Evolutionary conservation across 2,888 invertebrate genomes (phyloP), one percentile per base, ranked within the genome.

Genomic region (Spialia ferax): DNA sequence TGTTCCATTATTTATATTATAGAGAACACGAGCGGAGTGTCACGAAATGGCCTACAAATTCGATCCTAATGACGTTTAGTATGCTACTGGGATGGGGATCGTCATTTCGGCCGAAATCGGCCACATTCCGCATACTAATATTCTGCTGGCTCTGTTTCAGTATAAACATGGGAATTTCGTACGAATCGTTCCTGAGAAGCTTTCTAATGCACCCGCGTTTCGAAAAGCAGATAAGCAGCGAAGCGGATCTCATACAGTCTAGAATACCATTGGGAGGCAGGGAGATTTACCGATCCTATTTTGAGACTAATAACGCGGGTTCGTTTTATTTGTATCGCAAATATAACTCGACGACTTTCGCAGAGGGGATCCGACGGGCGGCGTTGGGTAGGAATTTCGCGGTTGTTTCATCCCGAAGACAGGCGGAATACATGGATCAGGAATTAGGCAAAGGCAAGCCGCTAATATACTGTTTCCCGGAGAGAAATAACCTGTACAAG

Each of bases 181-280:
- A 94, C 80, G 93, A 90, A 80, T 93, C 94, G 74, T 91, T 93
- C 77, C 86, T 94, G 69, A 86, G 94, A 80, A 93, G 86, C 79
- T 94, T 93, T 81, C 77, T 94, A 84, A 93, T 94, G 88, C 92
- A 94, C 73, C 94, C 94, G 71, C 85, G 93, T 79, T 94, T 87
- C 77, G 91, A 90, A 77, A 93, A 89, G 81, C 94, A 94, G 86
- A 92, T 94, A 85, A 87, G 87, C 72, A 88, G 79, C 70, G 91
- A 91, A 79, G 74, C 81, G 70, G 92, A 93, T 83, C 84, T 94
- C 74, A 88, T 93, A 77, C 82, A 82, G 80, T 91, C 89, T 71
- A 77, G 84, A 73, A 88, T 93, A 76, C 84, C 87, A 73, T 74
- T 94, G 79, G 93, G 93, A 79, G 94, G 94, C 71, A 86, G 92